A percentile compares a stretch with the other conserved stretches of the same genome.
Evolutionary conservation across 2,113 vertebrate genomes (phyloP).

Genomic region (Mesembrinibis cayennensis): DNA sequence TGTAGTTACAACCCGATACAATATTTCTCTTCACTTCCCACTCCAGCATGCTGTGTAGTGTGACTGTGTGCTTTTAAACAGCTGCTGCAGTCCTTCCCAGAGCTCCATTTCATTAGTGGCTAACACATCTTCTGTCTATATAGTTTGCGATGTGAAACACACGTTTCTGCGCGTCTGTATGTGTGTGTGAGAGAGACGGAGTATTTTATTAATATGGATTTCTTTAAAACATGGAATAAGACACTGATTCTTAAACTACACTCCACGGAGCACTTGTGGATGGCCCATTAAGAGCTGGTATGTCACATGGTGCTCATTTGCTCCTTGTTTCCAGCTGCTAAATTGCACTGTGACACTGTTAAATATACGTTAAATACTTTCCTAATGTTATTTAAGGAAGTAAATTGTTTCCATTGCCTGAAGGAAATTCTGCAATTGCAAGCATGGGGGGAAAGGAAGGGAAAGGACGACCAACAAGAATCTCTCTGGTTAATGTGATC

Average conservation of each 20-base stretch:
- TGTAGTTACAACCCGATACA: constrained; percentile 63
- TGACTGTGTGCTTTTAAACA: constrained; percentile 25
- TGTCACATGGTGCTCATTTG: constrained; percentile 62
- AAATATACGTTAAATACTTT: constrained; percentile 63
- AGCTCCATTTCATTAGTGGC: background rate
- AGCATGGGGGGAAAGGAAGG: background rate
- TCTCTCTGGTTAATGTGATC: background rate
- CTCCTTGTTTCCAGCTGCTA: constrained; percentile 64
- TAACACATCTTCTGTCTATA: background rate
- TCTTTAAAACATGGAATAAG: background rate
- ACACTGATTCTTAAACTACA: background rate
- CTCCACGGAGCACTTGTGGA: constrained; percentile 2
- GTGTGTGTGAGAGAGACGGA: background rate
- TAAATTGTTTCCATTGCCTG: constrained; percentile 51
- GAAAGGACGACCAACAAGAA: background rate
- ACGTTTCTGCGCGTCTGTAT: background rate
- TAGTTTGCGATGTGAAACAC: background rate
- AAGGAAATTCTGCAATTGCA: constrained; percentile 23
- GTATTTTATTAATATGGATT: background rate
- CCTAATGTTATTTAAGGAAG: constrained; percentile 61
- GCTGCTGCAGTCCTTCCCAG: background rate
- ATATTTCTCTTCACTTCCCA: constrained; percentile 55
- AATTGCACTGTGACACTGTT: constrained; percentile 62
- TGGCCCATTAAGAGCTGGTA: background rate
- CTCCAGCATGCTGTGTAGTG: constrained; percentile 24